Percentiles rank a stretch among this genome's conserved stretches.
phyloP scores from a whole-genome alignment of 53 echinoderm and acorn worm genomes.

The Stichopus horrens region DNA sequence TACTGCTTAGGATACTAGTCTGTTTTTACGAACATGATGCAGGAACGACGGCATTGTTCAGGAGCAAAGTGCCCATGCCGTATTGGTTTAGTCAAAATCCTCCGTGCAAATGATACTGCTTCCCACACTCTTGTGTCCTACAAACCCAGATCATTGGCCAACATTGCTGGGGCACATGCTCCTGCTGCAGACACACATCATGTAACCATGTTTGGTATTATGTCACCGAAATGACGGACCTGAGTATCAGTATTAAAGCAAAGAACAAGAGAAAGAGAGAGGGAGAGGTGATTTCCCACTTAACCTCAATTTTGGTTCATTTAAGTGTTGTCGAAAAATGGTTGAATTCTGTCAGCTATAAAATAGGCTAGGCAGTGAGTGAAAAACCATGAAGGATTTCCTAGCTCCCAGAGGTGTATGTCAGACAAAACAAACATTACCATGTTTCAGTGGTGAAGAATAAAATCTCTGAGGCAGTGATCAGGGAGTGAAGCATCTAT shows the following conservation, averaged over 20 bases:
- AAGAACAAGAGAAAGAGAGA: no score
- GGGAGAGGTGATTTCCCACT: neutral
- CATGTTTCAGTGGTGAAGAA: no score
- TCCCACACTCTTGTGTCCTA: neutral
- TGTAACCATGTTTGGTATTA: neutral
- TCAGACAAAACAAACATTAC: no score
- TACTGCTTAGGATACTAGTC: constrained; percentile 15
- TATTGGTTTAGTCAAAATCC: neutral
- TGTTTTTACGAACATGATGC: constrained; percentile 1
- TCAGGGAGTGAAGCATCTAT: no score
- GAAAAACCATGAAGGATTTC: no score
- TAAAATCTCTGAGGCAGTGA: no score
- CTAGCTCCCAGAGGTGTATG: no score
- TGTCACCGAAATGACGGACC: neutral
- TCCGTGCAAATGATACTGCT: neutral
- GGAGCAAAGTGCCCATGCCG: neutral
- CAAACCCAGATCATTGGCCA: neutral
- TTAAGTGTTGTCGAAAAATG: neutral
- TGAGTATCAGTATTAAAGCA: no score
- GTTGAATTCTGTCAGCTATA: neutral
- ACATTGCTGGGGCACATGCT: neutral
- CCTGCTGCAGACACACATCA: neutral
- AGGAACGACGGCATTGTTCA: neutral
- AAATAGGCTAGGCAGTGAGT: neutral
- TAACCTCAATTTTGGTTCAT: neutral